Conservation (phyloP, 1,140 invertebrate genomes). For the Zaprionus lachaisei region DNA sequence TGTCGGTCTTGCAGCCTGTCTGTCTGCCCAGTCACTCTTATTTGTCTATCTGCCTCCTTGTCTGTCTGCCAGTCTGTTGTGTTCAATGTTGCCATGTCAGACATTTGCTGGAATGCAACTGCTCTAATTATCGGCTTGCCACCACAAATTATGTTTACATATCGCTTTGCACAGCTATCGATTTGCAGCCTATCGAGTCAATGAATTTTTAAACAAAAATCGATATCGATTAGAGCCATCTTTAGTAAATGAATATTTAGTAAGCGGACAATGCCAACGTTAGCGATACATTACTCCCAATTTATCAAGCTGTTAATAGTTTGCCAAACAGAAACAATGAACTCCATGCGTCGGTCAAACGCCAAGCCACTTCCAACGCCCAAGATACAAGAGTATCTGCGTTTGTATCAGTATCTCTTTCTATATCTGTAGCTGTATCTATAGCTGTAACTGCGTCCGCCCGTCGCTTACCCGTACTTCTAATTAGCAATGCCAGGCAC, state of each 20-base stretch:
- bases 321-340: slow-evolving; percentile 59
- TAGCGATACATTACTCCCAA: neutral
- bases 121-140: neutral
- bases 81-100: neutral
- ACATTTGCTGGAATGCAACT: slow-evolving; percentile 24
- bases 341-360: slow-evolving; percentile 60
- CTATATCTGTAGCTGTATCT: slow-evolving; percentile 26
- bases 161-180: neutral
- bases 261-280: neutral
- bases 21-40: neutral
- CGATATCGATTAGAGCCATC: too few species aligned
- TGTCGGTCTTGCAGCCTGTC: neutral
- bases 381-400: slow-evolving; percentile 47
- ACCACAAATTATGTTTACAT: neutral
- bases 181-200: neutral
- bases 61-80: neutral
- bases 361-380: slow-evolving; percentile 30
- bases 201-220: neutral
- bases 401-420: slow-evolving; percentile 14
- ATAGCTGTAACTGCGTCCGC: slow-evolving; percentile 22
- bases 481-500: slow-evolving; percentile 79
- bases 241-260: neutral
- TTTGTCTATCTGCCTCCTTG: neutral
- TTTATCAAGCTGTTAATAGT: slow-evolving; percentile 61
- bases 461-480: slow-evolving; percentile 53